Percentiles rank a stretch among this genome's conserved stretches.
These are phyloP conservation scores for Leptinotarsa juncta DNA, from an alignment of 2,888 invertebrate species.

Conservation along the genomic window DNA sequence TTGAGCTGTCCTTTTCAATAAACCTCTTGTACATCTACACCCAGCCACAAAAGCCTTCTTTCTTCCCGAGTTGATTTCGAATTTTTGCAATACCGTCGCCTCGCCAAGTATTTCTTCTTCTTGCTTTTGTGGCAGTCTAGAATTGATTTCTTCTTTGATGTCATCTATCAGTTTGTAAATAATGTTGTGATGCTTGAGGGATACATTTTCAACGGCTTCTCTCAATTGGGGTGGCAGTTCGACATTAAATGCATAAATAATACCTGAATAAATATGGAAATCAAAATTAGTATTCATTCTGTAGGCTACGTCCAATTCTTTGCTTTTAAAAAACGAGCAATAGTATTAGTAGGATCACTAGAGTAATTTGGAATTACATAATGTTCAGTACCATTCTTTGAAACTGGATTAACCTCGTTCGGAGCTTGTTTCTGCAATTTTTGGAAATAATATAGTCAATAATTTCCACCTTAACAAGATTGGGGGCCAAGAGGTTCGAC, in stretches of 20 bases:
- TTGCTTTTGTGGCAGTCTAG: conserved; percentile 76
- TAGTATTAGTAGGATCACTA: no score
- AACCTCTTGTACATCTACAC: conserved; percentile 84
- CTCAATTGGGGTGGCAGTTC: conserved; percentile 67
- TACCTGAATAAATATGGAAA: conserved; percentile 72
- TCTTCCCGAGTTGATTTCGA: conserved; percentile 81
- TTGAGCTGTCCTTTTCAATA: conserved; percentile 74
- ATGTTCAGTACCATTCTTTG: no score
- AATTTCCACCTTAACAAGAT: no score
- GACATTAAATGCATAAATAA: conserved; percentile 92
- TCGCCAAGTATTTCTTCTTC: conserved; percentile 85
- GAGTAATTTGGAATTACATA: no score
- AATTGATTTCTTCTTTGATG: conserved; percentile 82
- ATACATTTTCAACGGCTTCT: conserved; percentile 70
- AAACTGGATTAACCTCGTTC: no score
- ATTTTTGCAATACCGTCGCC: conserved; percentile 87
- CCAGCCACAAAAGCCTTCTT: conserved; percentile 90
- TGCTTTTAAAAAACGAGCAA: no score
- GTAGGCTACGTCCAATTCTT: no score
- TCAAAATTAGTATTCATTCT: neutral
- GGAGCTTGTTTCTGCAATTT: no score
- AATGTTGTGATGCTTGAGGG: conserved; percentile 82
- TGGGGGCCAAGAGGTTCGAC: no score
- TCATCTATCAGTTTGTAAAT: conserved; percentile 95
- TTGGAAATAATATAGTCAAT: no score